phyloP scores from a whole-genome alignment of 2,888 invertebrate genomes.

The Microctonus aethiopoides region DNA sequence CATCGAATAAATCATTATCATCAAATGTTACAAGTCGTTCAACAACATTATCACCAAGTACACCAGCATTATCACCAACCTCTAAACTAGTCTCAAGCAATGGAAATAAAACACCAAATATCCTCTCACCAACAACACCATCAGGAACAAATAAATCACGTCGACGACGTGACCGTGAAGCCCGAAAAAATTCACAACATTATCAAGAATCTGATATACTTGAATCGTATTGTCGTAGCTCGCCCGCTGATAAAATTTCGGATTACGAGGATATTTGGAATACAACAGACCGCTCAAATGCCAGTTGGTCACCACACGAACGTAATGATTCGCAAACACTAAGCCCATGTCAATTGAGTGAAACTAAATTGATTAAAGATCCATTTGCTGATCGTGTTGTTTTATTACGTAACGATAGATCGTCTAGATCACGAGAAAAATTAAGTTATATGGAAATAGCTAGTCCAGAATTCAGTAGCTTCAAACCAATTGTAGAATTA shows the following conservation, averaged over 20 bases:
- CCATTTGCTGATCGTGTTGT: constrained; percentile 52
- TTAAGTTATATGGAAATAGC: constrained; percentile 60
- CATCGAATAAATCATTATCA: constrained; percentile 58
- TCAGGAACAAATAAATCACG: constrained; percentile 62
- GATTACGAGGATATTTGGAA: constrained; percentile 96
- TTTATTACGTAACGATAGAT: constrained; percentile 57
- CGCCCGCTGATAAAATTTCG: constrained; percentile 90
- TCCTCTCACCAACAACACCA: constrained; percentile 63
- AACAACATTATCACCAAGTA: constrained; percentile 55
- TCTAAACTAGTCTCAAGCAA: constrained; percentile 57
- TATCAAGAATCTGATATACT: constrained; percentile 83
- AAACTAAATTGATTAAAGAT: constrained; percentile 46
- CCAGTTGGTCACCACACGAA: constrained; percentile 62
- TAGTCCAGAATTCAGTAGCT: constrained; percentile 64
- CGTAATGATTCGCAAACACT: constrained; percentile 42
- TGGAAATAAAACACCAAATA: constrained; percentile 52
- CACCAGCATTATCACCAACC: constrained; percentile 56
- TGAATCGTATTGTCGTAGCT: constrained; percentile 88
- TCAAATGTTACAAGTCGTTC: constrained; percentile 57
- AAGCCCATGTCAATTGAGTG: constrained; percentile 44
- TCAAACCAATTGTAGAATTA: constrained; percentile 59
- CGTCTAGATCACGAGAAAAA: constrained; percentile 54
- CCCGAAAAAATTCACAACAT: constrained; percentile 67
- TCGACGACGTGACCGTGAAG: constrained; percentile 63
- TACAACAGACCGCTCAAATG: constrained; percentile 64